These are phyloP conservation scores for Prostheceraeus crozeri DNA, from an alignment of 2,888 invertebrate genomes.

Conservation along the genomic window DNA sequence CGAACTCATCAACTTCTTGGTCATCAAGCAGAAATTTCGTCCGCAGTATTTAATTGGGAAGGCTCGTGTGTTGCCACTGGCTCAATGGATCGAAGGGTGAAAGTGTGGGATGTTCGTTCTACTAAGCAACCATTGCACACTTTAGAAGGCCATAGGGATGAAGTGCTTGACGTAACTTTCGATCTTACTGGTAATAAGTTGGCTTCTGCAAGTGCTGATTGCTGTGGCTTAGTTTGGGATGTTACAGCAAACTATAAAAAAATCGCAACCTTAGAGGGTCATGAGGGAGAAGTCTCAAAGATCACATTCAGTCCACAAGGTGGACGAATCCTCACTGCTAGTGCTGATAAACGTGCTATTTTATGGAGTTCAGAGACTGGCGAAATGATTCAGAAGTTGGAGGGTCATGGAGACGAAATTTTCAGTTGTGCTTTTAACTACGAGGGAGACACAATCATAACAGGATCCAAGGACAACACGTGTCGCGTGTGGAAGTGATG, in stretches of 20 bases:
- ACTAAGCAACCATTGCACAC: conserved; percentile 46
- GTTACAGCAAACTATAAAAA: conserved; percentile 55
- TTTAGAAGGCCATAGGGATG: conserved; percentile 55
- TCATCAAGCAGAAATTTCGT: conserved; percentile 57
- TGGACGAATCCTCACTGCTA: conserved; percentile 67
- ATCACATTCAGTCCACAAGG: conserved; percentile 74
- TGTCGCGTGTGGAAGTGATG: conserved; percentile 68
- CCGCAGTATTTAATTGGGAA: conserved; percentile 57
- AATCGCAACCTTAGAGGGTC: conserved; percentile 53
- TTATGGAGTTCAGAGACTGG: conserved; percentile 69
- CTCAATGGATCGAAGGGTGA: conserved; percentile 55
- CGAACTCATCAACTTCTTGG: conserved; percentile 55
- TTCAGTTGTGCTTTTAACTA: conserved; percentile 76
- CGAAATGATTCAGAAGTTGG: conserved; percentile 66
- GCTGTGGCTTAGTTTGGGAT: conserved; percentile 68
- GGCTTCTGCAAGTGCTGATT: conserved; percentile 70
- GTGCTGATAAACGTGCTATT: conserved; percentile 68
- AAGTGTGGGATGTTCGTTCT: conserved; percentile 38
- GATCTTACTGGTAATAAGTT: conserved; percentile 68
- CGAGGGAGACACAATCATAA: conserved; percentile 69
- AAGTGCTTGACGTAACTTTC: conserved; percentile 69
- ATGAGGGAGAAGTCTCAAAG: conserved; percentile 60
- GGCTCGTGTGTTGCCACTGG: conserved; percentile 56
- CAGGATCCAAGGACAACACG: conserved; percentile 71
- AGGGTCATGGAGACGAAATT: conserved; percentile 71